Evolutionary conservation across 1,140 invertebrate genomes (phyloP).

Genomic region (Idris sp.): DNA sequence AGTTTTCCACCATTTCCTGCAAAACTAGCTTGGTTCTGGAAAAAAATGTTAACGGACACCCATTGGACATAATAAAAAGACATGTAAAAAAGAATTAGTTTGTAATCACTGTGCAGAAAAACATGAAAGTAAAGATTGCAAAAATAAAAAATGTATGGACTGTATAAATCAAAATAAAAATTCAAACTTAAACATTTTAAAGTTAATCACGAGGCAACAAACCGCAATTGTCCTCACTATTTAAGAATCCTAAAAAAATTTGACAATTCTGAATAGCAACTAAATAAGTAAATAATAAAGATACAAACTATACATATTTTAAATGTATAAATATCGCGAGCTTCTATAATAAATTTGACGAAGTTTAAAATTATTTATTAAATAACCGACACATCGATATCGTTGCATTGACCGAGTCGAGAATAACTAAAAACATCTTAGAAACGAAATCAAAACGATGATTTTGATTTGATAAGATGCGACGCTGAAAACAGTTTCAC

Average conservation of each 20-base stretch:
- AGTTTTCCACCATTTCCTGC: no score
- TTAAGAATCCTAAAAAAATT: conserved; percentile 32
- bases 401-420: conserved; percentile 17
- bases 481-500: conserved; percentile 10
- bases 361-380: no score
- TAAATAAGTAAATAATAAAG: background rate
- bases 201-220: conserved; percentile 19
- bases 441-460: conserved; percentile 16
- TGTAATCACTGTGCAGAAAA: conserved; percentile 32
- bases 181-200: conserved; percentile 33
- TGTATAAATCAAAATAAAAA: conserved; percentile 31
- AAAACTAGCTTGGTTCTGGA: no score
- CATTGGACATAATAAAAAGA: conserved; percentile 12
- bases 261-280: conserved; percentile 36
- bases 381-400: conserved; percentile 25
- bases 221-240: conserved; percentile 30
- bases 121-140: conserved; percentile 11
- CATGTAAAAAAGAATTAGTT: conserved; percentile 15
- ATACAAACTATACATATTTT: conserved; percentile 8
- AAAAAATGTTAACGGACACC: conserved; percentile 27
- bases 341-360: no score
- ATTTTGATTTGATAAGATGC: conserved; percentile 32
- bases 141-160: conserved; percentile 26
- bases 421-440: conserved; percentile 9
- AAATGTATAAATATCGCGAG: no score